Evolutionary conservation across 1,140 invertebrate genomes (phyloP).

Genomic region (Drosophila mauritiana): DNA sequence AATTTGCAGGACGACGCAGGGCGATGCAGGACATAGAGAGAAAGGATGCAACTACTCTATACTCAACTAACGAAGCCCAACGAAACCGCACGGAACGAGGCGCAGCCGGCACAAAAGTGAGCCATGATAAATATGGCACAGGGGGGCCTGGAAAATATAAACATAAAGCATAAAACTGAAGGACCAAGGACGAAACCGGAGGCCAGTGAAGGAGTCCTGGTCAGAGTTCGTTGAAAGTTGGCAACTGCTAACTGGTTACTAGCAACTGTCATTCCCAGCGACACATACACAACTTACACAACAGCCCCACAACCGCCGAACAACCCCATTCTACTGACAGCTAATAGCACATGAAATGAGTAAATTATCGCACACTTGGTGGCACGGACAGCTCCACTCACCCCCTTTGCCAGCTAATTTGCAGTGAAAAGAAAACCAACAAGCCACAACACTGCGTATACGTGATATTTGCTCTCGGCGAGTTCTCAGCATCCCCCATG

Average conservation of each 20-base stretch:
- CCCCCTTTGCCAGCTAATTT: slow-evolving; percentile 62
- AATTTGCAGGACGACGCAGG: slow-evolving; percentile 32
- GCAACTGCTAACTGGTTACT: slow-evolving; percentile 19
- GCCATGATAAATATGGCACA: slow-evolving; percentile 69
- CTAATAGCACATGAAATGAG: slow-evolving; percentile 80
- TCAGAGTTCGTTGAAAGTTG: slow-evolving; percentile 36
- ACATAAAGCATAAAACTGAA: slow-evolving; percentile 63
- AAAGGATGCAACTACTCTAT: slow-evolving; percentile 8
- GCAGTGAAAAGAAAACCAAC: slow-evolving; percentile 72
- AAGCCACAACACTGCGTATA: slow-evolving; percentile 81
- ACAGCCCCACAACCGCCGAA: background rate
- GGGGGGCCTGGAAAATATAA: slow-evolving; percentile 33
- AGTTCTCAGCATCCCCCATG: slow-evolving; percentile 8
- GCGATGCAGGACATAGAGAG: background rate
- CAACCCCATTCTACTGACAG: slow-evolving; percentile 45
- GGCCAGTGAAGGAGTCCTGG: slow-evolving; percentile 4
- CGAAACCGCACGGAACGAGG: slow-evolving; percentile 32
- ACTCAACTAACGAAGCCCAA: slow-evolving; percentile 12
- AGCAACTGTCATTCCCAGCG: slow-evolving; percentile 37
- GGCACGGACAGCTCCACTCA: slow-evolving; percentile 6
- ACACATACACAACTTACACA: slow-evolving; percentile 49
- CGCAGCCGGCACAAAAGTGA: slow-evolving; percentile 58
- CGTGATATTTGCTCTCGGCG: slow-evolving; percentile 67
- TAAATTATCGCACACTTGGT: slow-evolving; percentile 70
- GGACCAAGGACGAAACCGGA: slow-evolving; percentile 13